phyloP scores from a whole-genome alignment of 2,113 vertebrate genomes.

The Brachionichthys hirsutus region DNA sequence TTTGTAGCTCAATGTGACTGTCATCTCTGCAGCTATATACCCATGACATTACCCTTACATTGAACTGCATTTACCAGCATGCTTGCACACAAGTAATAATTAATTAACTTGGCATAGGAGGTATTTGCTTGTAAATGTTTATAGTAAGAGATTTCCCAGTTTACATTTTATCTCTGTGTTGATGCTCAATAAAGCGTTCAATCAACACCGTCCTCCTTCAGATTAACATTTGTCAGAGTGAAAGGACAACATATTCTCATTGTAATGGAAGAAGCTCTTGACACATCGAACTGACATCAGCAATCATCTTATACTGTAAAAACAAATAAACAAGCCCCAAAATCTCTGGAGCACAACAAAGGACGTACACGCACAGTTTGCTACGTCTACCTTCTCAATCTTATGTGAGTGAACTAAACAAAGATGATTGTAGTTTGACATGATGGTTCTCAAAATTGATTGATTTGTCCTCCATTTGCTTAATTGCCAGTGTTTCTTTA shows the following conservation, averaged over 20 bases:
- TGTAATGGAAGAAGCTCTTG: slow-evolving; percentile 13
- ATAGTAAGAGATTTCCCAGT: slow-evolving; percentile 58
- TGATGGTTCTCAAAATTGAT: slow-evolving; percentile 24
- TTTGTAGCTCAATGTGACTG: slow-evolving; percentile 22
- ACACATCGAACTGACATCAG: slow-evolving; percentile 34
- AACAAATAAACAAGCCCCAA: slow-evolving; percentile 4
- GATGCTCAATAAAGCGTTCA: slow-evolving; percentile 63
- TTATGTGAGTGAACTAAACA: neutral
- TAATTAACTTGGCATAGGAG: slow-evolving; percentile 47
- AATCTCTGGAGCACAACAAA: neutral
- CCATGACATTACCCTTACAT: slow-evolving; percentile 24
- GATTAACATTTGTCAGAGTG: slow-evolving; percentile 54
- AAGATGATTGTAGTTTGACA: neutral
- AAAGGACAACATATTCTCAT: slow-evolving; percentile 39
- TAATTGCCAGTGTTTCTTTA: slow-evolving; percentile 65
- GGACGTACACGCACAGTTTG: neutral
- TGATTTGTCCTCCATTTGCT: slow-evolving; percentile 49
- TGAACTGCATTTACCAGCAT: slow-evolving; percentile 7
- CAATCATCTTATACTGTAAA: slow-evolving; percentile 1
- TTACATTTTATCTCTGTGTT: slow-evolving; percentile 61
- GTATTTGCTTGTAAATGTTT: too few relatives aligned
- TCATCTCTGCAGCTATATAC: neutral
- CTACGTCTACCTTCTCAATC: neutral
- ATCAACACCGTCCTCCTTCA: slow-evolving; percentile 47
- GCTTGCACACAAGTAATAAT: slow-evolving; percentile 41